Base-by-base conservation (phyloP, 2,888 invertebrate species). In the Apocheima hispidaria region DNA sequence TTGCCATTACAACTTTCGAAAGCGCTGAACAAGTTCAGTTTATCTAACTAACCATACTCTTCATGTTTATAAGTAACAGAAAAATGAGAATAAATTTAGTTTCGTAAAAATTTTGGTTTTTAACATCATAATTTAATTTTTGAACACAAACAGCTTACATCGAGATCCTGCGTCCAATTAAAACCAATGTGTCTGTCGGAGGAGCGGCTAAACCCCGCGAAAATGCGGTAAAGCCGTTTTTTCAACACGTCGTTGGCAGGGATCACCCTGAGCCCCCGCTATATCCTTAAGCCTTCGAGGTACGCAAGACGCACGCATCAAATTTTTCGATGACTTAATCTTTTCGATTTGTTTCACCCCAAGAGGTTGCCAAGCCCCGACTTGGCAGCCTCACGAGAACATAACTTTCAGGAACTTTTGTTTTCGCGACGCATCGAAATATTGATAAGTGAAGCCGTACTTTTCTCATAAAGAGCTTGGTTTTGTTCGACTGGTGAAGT, bases 281-380 rank as follows among this genome's bases (percentile, higher is more conserved):
- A 57, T 63, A 65, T 60, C 65, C 71, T 70, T 87, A 86, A 89
- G 85, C 86, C 81, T 53, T 66, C 44, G 61, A 75, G 78, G 76
- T 70, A 74, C 75, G 70, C 72, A 65, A 65, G 75, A 77, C 78
- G 82, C 88, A 88, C 88, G 89, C 85, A 84, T 83, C 81, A 77
- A 82, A 83, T 86, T 84, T 83, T 83, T 79, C 82, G 79, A 83
- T 78, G 79, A 78, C 75, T 79, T 82, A 83, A 81, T 80, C 83
- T 81, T 73, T 68, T 73, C 73, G 78, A 78, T 80, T 81, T 78
- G 74, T 70, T 71, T 69, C 70, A 66, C 72, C 71, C 66, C 58
- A 58, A 60, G 69, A 65, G 62, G 66, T 66, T 63, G 67, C 55
- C 66, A 64, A 72, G 63, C 52, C 20, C 51, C 38, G 18, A 51